These are phyloP conservation scores for Forbesichthys papilliferus DNA, from an alignment of 2,113 vertebrate species.

Conservation along the genomic window DNA sequence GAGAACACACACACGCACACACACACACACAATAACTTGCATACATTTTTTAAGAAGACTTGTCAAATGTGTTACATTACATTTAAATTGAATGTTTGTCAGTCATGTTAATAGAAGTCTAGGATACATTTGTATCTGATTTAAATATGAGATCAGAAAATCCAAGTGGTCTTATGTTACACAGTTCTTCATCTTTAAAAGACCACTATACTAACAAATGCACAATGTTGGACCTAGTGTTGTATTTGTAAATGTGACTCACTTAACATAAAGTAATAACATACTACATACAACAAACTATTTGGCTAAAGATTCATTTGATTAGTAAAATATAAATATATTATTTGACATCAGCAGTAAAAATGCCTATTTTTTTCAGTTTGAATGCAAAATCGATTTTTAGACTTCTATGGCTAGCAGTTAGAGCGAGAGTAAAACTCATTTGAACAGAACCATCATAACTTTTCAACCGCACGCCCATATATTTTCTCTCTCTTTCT, in stretches of 20 bases:
- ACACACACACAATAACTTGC: background rate
- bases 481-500: background rate
- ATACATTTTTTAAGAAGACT: background rate
- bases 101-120: background rate
- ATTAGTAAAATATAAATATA: too few species aligned
- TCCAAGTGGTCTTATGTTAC: background rate
- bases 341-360: too few species aligned
- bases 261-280: too few species aligned
- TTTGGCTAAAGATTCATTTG: too few species aligned
- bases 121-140: background rate
- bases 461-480: conserved; percentile 1
- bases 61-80: background rate
- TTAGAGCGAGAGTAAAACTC: too few species aligned
- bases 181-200: background rate
- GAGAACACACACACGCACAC: background rate
- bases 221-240: too few species aligned
- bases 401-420: too few species aligned
- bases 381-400: too few species aligned
- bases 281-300: too few species aligned
- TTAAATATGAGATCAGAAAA: background rate
- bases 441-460: background rate
- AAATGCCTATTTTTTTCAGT: too few species aligned
- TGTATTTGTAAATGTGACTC: too few species aligned
- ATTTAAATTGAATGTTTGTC: background rate
- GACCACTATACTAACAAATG: too few species aligned